Conservation (phyloP, 2,113 vertebrate species). For the Lagopus muta region DNA sequence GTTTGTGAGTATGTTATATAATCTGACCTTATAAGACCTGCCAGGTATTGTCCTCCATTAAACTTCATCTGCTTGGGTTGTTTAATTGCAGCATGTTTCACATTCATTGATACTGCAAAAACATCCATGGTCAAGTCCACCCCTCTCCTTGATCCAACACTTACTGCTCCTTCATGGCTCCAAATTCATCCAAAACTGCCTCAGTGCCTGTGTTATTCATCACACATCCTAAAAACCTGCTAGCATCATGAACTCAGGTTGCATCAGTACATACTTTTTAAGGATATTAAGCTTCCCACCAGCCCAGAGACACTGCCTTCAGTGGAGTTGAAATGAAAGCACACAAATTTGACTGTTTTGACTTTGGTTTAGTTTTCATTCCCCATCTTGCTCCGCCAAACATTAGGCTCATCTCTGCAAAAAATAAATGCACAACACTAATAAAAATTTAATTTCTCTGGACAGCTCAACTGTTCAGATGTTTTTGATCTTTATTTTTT, state of each 20-base stretch:
- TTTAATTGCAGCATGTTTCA: too few species aligned
- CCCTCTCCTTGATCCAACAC: too few species aligned
- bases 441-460: not conserved
- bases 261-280: not conserved
- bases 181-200: fast-evolving
- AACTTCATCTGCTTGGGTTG: too few species aligned
- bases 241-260: not conserved
- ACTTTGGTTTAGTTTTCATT: slow-evolving; percentile 1
- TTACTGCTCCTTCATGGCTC: not conserved
- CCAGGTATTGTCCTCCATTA: too few species aligned
- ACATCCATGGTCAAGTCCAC: too few species aligned
- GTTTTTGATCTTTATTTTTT: not conserved
- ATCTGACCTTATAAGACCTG: too few species aligned
- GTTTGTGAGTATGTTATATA: too few species aligned
- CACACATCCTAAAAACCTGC: not conserved
- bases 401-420: not conserved
- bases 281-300: not conserved
- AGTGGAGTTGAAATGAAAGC: not conserved
- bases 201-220: not conserved
- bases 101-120: too few species aligned
- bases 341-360: not conserved
- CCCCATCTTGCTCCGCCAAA: fast-evolving
- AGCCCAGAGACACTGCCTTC: not conserved
- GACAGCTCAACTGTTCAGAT: not conserved
- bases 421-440: not conserved